phyloP scores from a whole-genome alignment of 2,113 vertebrate genomes.

The Hippocampus zosterae region DNA sequence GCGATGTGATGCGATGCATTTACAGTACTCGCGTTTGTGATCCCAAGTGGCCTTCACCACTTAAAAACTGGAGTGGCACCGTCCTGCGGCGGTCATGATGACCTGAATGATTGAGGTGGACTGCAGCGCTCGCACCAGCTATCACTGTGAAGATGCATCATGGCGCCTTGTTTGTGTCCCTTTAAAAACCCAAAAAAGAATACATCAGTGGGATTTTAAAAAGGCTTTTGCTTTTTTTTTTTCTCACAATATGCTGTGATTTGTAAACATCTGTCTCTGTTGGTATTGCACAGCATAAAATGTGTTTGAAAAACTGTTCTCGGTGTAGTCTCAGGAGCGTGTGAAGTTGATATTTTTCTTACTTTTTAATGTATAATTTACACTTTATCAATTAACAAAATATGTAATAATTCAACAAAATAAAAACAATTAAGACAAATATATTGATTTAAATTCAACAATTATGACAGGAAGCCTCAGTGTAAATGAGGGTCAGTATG shows the following conservation, averaged over 20 bases:
- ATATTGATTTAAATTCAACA: too few relatives aligned
- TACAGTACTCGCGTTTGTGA: neutral
- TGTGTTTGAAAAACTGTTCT: slow-evolving; percentile 26
- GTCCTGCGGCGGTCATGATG: neutral
- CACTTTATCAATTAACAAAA: too few relatives aligned
- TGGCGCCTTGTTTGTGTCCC: slow-evolving; percentile 30
- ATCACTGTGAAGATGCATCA: slow-evolving; percentile 43
- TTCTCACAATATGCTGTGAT: slow-evolving; percentile 9
- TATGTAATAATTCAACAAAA: too few relatives aligned
- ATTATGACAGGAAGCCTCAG: too few relatives aligned
- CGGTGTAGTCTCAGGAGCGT: neutral
- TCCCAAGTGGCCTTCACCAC: neutral
- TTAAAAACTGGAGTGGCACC: neutral
- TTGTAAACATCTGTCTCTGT: slow-evolving; percentile 23
- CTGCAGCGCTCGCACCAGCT: slow-evolving; percentile 45
- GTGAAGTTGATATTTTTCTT: too few relatives aligned
- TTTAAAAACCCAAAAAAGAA: slow-evolving; percentile 30
- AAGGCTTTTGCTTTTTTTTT: slow-evolving; percentile 7
- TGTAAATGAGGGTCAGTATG: neutral
- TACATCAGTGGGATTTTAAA: slow-evolving; percentile 1
- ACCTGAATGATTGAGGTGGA: slow-evolving; percentile 30
- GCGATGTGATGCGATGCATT: neutral
- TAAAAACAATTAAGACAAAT: too few relatives aligned
- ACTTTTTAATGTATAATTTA: slow-evolving; percentile 19
- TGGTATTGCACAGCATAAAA: slow-evolving; percentile 33